These are phyloP conservation scores for Abrostola tripartita DNA, from an alignment of 2,888 invertebrate species.

Conservation along the genomic window DNA sequence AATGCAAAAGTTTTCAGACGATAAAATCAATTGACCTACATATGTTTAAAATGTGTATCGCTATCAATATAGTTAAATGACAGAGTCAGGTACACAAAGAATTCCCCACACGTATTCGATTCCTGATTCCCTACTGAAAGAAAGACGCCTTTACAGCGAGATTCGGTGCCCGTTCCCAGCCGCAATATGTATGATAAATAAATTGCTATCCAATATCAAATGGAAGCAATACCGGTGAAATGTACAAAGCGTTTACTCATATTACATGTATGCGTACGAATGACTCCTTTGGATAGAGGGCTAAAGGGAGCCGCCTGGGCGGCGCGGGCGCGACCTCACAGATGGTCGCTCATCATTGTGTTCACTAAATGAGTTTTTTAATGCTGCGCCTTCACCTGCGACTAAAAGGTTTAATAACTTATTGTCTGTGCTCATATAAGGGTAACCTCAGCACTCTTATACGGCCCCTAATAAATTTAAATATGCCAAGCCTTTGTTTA, in stretches of 20 bases:
- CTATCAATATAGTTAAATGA: constrained; percentile 68
- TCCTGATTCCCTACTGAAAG: constrained; percentile 82
- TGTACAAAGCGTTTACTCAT: constrained; percentile 84
- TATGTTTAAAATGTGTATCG: constrained; percentile 53
- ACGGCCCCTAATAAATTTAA: constrained; percentile 20
- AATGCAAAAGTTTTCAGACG: constrained; percentile 38
- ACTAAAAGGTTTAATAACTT: constrained; percentile 50
- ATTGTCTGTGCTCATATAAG: constrained; percentile 26
- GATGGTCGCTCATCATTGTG: constrained; percentile 37
- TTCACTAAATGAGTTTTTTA: constrained; percentile 54
- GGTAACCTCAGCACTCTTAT: constrained; percentile 17
- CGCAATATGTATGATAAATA: constrained; percentile 89
- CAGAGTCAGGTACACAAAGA: constrained; percentile 64
- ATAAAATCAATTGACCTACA: constrained; percentile 55
- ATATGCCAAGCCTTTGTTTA: constrained; percentile 19
- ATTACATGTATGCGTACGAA: constrained; percentile 75
- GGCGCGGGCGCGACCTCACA: constrained; percentile 32
- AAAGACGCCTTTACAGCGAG: constrained; percentile 78
- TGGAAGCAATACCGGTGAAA: constrained; percentile 84
- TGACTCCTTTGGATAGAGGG: constrained; percentile 54
- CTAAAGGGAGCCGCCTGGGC: constrained; percentile 37
- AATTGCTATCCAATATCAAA: constrained; percentile 89
- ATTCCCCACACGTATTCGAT: constrained; percentile 84
- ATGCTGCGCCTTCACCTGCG: constrained; percentile 48
- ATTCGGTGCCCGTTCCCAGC: constrained; percentile 77